Evolutionary conservation across 2,888 invertebrate species (phyloP).

Genomic region (Pyralis farinalis): DNA sequence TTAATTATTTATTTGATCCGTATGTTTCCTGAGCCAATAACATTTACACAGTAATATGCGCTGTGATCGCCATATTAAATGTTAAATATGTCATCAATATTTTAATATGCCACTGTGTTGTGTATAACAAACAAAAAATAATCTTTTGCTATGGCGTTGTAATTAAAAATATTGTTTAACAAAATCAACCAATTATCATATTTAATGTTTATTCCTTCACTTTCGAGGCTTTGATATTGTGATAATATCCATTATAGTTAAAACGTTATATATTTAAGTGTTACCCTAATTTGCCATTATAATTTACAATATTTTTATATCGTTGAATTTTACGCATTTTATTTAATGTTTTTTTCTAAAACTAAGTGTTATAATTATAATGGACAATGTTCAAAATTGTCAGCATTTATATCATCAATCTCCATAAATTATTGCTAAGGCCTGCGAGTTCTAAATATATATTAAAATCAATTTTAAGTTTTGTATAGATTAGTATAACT

Average conservation of each 20-base stretch:
- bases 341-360: background rate
- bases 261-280: constrained; percentile 3
- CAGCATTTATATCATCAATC: background rate
- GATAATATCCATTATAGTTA: background rate
- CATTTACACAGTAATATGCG: too few relatives aligned
- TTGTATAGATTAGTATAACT: too few relatives aligned
- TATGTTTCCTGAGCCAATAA: too few relatives aligned
- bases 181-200: background rate
- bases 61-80: too few relatives aligned
- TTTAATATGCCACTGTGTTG: too few relatives aligned
- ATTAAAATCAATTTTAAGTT: too few relatives aligned
- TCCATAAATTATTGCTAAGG: too few relatives aligned
- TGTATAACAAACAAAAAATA: too few relatives aligned
- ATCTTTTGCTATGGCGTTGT: background rate
- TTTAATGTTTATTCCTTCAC: background rate
- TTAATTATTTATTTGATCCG: too few relatives aligned
- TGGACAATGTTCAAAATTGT: background rate
- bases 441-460: too few relatives aligned
- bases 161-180: background rate
- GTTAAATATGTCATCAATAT: too few relatives aligned
- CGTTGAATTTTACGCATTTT: background rate
- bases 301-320: constrained; percentile 1
- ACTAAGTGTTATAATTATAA: background rate
- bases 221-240: background rate
- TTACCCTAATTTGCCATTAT: constrained; percentile 4